Conservation (phyloP, 2,797 vertebrate genomes). For the Crocidura indochinensis region DNA sequence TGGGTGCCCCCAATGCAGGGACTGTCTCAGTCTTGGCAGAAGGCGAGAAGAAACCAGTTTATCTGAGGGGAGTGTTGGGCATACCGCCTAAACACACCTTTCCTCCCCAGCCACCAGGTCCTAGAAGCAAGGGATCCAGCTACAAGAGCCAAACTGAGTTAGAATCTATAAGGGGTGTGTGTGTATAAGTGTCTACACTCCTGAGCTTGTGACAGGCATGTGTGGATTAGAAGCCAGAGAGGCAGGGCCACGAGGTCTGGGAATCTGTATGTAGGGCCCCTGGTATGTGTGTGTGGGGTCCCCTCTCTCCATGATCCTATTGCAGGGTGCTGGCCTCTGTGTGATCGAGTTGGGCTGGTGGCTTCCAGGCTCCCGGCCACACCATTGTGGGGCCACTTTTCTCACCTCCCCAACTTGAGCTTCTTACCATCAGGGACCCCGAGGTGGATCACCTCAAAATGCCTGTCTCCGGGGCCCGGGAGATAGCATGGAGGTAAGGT, state of each 20-base stretch:
- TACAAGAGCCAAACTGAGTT: not conserved
- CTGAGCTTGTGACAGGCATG: not conserved
- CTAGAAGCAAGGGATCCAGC: not conserved
- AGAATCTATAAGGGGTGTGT: not conserved
- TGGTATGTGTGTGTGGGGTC: not conserved
- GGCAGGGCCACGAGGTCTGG: not conserved
- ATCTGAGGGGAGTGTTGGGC: not conserved
- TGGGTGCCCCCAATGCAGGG: conserved; percentile 81
- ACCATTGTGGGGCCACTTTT: no score
- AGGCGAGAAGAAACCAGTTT: conserved; percentile 82
- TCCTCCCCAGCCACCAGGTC: not conserved
- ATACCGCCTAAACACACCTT: not conserved
- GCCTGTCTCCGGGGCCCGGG: no score
- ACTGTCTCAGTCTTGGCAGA: conserved; percentile 82
- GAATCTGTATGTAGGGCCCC: not conserved
- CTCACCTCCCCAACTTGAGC: no score
- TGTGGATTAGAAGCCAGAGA: not conserved
- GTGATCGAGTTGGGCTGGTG: no score
- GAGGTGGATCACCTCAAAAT: no score
- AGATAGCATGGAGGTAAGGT: no score
- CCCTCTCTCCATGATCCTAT: no score
- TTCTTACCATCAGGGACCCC: no score
- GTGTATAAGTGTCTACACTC: not conserved
- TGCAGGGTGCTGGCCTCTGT: no score
- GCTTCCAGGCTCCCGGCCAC: no score